Evolutionary conservation across 2,113 vertebrate genomes (phyloP).

Genomic region (Neoarius graeffei): DNA sequence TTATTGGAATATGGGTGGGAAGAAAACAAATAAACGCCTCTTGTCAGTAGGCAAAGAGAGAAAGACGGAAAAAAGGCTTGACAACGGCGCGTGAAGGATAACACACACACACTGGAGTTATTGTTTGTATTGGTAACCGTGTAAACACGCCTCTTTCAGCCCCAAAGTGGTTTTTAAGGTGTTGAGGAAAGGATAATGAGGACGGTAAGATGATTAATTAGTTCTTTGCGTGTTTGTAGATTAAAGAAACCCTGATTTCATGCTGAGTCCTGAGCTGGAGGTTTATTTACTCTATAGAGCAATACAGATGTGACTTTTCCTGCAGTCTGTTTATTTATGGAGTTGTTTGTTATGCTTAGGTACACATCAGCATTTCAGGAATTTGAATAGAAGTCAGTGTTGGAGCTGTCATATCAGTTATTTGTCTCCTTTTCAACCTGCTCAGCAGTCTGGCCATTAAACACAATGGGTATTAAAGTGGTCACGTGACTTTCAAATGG

Average conservation of each 20-base stretch:
- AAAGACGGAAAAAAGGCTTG: background rate
- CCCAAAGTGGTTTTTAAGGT: background rate
- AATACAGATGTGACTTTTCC: background rate
- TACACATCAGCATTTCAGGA: no score
- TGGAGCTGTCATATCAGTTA: background rate
- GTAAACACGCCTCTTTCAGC: background rate
- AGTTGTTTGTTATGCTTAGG: background rate
- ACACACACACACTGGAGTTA: background rate
- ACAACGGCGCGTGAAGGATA: background rate
- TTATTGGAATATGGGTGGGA: background rate
- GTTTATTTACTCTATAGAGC: background rate
- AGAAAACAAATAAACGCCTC: slow-evolving; percentile 22
- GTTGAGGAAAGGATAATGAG: background rate
- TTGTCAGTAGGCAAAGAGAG: background rate
- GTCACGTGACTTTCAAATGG: background rate
- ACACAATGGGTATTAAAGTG: background rate
- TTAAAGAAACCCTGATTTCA: background rate
- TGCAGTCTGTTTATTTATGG: background rate
- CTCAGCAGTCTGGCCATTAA: background rate
- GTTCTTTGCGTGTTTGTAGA: background rate
- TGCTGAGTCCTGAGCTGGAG: background rate
- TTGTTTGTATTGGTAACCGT: background rate
- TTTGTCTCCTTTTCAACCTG: background rate
- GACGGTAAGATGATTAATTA: slow-evolving; percentile 1
- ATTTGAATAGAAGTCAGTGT: background rate